These are phyloP conservation scores for Himalopsyche kuldschensis DNA, from an alignment of 2,888 invertebrate species.

Conservation along the genomic window DNA sequence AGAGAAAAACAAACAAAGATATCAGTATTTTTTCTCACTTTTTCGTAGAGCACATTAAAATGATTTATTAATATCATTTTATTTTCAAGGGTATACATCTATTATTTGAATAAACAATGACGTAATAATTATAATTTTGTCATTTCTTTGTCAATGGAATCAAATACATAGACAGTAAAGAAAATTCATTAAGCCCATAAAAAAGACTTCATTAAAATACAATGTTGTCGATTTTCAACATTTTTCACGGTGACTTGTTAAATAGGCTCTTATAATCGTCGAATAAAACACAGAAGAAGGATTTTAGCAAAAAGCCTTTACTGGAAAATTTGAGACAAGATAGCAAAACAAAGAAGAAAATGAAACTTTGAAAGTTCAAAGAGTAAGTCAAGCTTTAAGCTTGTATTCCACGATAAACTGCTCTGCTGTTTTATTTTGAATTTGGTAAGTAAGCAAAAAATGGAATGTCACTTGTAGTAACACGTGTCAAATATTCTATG, in stretches of 20 bases:
- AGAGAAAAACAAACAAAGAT: too few relatives aligned
- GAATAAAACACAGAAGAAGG: neutral
- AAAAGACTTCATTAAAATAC: neutral
- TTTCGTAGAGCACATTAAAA: too few relatives aligned
- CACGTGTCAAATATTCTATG: too few relatives aligned
- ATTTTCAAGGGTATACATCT: too few relatives aligned
- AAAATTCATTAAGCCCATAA: neutral
- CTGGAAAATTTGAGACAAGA: neutral
- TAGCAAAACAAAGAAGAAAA: neutral
- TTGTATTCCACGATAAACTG: neutral
- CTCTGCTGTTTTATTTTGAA: neutral
- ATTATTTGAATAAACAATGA: too few relatives aligned
- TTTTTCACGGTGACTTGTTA: neutral
- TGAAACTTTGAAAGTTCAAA: neutral
- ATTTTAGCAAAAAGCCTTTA: neutral
- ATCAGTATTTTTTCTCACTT: too few relatives aligned
- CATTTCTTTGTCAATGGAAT: too few relatives aligned
- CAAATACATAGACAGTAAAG: neutral
- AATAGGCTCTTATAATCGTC: neutral
- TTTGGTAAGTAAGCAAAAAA: neutral
- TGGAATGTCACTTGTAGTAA: too few relatives aligned
- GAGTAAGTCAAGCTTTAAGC: neutral
- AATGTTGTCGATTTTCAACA: neutral
- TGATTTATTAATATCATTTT: too few relatives aligned
- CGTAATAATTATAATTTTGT: too few relatives aligned